phyloP scores from a whole-genome alignment of 1,140 invertebrate species.

The Proales similis region DNA sequence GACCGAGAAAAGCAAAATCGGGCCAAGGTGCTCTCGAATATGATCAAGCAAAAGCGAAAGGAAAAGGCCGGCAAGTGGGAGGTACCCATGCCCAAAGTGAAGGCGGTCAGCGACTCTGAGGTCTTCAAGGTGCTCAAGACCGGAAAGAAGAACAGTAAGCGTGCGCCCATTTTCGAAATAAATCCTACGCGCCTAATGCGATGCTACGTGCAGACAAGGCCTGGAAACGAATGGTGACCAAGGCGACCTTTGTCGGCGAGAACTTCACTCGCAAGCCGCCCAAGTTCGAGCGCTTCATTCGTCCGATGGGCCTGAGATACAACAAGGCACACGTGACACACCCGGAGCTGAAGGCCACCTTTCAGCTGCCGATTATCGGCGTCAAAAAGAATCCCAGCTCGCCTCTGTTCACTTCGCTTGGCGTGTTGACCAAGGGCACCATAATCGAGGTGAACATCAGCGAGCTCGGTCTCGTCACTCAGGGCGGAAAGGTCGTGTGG shows the following conservation, averaged over 20 bases:
- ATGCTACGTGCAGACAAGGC: constrained; percentile 62
- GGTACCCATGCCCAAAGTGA: constrained; percentile 95
- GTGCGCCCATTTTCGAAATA: neutral
- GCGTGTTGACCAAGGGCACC: constrained; percentile 86
- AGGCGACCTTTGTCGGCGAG: constrained; percentile 85
- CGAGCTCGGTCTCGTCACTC: constrained; percentile 94
- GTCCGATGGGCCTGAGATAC: constrained; percentile 71
- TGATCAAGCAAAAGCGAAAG: constrained; percentile 99
- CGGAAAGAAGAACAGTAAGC: constrained; percentile 76
- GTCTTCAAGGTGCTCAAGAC: constrained; percentile 89
- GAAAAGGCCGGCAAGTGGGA: constrained; percentile 99
- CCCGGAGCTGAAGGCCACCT: constrained; percentile 98
- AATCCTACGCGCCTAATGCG: constrained; percentile 7
- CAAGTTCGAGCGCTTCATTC: constrained; percentile 97
- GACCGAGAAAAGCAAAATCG: constrained; percentile 88
- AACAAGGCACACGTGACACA: constrained; percentile 93
- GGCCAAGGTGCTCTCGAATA: constrained; percentile 93
- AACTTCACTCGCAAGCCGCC: constrained; percentile 97
- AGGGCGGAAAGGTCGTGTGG: constrained; percentile 98
- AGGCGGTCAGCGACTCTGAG: constrained; percentile 91
- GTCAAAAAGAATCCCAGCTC: constrained; percentile 99
- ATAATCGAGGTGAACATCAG: constrained; percentile 72
- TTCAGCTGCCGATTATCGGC: constrained; percentile 91
- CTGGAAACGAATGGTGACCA: constrained; percentile 99
- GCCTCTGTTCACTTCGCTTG: constrained; percentile 87